Percentiles rank a stretch among this genome's conserved stretches.
These are phyloP conservation scores for Ctena decussata DNA, from an alignment of 2,888 invertebrate species.

Conservation along the genomic window DNA sequence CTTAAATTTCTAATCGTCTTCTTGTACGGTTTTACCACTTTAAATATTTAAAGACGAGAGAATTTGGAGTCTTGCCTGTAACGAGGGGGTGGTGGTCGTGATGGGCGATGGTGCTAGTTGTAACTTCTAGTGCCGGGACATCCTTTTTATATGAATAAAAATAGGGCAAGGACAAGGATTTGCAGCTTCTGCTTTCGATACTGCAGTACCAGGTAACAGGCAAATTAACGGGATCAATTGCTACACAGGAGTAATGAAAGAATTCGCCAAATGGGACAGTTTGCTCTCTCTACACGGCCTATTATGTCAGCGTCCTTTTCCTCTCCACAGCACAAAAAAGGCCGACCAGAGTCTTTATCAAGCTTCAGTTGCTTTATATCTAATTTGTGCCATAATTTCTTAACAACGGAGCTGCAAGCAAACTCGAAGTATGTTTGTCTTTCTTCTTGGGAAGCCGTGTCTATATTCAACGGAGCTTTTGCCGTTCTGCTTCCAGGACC, in stretches of 20 bases:
- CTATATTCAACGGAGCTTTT: background rate
- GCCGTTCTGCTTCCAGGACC: background rate
- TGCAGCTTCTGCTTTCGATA: slow-evolving; percentile 14
- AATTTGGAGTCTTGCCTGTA: no score
- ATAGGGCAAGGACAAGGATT: no score
- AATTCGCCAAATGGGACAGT: slow-evolving; percentile 42
- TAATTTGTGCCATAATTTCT: slow-evolving; percentile 13
- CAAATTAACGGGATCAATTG: slow-evolving; percentile 25
- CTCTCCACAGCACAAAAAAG: slow-evolving; percentile 30
- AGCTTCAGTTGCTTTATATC: slow-evolving; percentile 13
- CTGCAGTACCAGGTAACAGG: slow-evolving; percentile 35
- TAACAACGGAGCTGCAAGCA: slow-evolving; percentile 6
- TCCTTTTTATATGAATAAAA: no score
- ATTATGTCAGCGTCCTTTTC: slow-evolving; percentile 34
- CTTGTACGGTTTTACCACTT: no score
- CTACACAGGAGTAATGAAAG: slow-evolving; percentile 47
- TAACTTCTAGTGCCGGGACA: no score
- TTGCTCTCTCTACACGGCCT: slow-evolving; percentile 28
- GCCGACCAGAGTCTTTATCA: background rate
- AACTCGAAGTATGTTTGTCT: slow-evolving; percentile 12
- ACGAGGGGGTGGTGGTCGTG: no score
- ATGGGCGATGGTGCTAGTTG: no score
- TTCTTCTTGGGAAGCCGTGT: background rate
- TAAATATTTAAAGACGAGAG: no score
- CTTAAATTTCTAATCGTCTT: no score